Evolutionary conservation across 2,888 invertebrate species (phyloP), one percentile per base, ranked within the genome.

Genomic region (Dermolepida albohirtum): DNA sequence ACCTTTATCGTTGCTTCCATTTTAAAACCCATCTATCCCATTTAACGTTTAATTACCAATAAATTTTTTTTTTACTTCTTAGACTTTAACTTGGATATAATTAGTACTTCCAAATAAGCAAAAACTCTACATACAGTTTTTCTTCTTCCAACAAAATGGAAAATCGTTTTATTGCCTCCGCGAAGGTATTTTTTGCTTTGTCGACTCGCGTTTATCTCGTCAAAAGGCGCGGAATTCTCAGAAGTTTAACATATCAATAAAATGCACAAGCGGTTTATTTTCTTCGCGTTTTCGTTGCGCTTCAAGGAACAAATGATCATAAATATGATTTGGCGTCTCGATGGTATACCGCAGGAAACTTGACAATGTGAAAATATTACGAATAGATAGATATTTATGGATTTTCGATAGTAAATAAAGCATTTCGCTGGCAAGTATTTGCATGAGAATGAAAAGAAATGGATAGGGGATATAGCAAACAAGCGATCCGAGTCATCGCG

Each of bases 241-340:
- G 51, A 34, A 43, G 59, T 57, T 66, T 57, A 66, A 66, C 66
- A 55, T 66, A 66, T 59, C 66, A 66, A 66, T 66, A 66, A 66
- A 51, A 51, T 66, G 57, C 59, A 64, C 51, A 59, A 66, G 66
- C 66, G 57, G 57, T 66, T 57, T 66, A 59, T 66, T 59, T 59
- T 50, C 57, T 49, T 44, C 43, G 52, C 52, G 29, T 64, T 64
- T 59, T 44, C 29, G 44, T 44, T 44, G 64, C 52, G 52, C 27
- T 43, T 43, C 14, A 16, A 43, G 29, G 52, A 64, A 51, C 51
- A 64, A 64, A 64, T 51, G 41, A 64, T 52, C 64, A 43, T 64
- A 64, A 64, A 64, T 64, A 51, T 64, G 64, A 64, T 64, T 41
- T 43, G 43, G 52, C 41, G 52, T 52, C 43, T 22, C 52, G 29